phyloP scores from a whole-genome alignment of 2,888 invertebrate genomes.

The Hemicrepidius hirtus region DNA sequence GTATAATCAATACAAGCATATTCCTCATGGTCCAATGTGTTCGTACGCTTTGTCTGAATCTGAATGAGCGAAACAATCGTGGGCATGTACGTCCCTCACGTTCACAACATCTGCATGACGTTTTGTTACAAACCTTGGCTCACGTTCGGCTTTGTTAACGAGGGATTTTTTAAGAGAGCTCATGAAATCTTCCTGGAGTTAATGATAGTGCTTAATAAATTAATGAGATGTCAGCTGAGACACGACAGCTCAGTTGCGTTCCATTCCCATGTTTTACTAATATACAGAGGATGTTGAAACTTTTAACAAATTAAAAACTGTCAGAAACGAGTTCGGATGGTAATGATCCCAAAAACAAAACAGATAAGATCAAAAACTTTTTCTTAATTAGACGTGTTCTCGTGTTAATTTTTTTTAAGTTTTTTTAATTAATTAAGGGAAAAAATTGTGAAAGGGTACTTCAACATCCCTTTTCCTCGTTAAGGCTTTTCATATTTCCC shows the following conservation, averaged over 20 bases:
- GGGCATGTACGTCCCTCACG: constrained; percentile 52
- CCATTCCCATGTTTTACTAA: too few relatives aligned
- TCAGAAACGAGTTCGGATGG: too few relatives aligned
- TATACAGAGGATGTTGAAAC: too few relatives aligned
- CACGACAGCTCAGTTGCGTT: not conserved
- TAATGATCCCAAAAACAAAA: too few relatives aligned
- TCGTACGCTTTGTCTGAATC: constrained; percentile 58
- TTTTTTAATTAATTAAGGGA: too few relatives aligned
- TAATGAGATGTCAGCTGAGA: not conserved
- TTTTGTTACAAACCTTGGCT: constrained; percentile 40
- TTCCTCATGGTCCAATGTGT: constrained; percentile 61
- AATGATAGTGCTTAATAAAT: constrained; percentile 1
- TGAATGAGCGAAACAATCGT: constrained; percentile 57
- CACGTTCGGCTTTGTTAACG: constrained; percentile 27
- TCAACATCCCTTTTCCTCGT: not conserved
- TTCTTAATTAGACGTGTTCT: too few relatives aligned
- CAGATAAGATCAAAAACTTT: too few relatives aligned
- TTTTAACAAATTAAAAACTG: too few relatives aligned
- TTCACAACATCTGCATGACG: constrained; percentile 54
- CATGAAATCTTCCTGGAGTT: not conserved
- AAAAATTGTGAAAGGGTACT: not conserved
- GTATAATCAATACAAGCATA: constrained; percentile 61
- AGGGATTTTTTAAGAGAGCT: not conserved
- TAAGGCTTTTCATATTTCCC: not conserved
- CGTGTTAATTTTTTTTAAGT: too few relatives aligned